A percentile compares a stretch with the other conserved stretches of the same genome.
Evolutionary conservation across 2,888 invertebrate species (phyloP).

Genomic region (Drosophila tripunctata): DNA sequence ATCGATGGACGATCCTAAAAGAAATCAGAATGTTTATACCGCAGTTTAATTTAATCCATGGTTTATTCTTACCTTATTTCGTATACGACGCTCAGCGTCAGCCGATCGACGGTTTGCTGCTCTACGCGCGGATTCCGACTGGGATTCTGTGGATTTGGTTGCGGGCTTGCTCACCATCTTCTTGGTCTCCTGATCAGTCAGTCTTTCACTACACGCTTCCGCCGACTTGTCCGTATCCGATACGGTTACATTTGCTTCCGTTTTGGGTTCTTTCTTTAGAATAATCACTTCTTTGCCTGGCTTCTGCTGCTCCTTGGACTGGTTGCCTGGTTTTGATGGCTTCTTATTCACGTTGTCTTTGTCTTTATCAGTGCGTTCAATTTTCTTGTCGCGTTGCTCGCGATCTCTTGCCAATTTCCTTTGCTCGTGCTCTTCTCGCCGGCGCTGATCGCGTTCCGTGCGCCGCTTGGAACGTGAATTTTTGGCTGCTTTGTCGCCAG

Average conservation of each 20-base stretch:
- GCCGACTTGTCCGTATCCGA: constrained; percentile 7
- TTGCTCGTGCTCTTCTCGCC: constrained; percentile 83
- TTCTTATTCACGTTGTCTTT: constrained; percentile 28
- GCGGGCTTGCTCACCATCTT: constrained; percentile 2
- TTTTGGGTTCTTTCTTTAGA: constrained; percentile 60
- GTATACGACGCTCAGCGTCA: constrained; percentile 81
- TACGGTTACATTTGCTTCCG: constrained; percentile 5
- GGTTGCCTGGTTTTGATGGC: constrained; percentile 23
- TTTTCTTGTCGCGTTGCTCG: constrained; percentile 49
- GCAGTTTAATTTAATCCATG: not conserved
- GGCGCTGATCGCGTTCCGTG: constrained; percentile 81
- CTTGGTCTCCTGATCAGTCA: constrained; percentile 4
- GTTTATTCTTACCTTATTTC: constrained; percentile 79
- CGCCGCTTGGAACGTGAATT: constrained; percentile 79
- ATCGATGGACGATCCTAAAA: constrained; percentile 93
- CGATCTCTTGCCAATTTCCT: constrained; percentile 63
- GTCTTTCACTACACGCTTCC: constrained; percentile 6
- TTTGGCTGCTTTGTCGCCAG: constrained; percentile 68
- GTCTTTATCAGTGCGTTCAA: constrained; percentile 17
- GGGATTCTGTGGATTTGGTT: not conserved
- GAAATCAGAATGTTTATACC: not conserved
- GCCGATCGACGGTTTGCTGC: constrained; percentile 46
- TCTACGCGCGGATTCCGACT: constrained; percentile 4
- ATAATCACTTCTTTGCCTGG: constrained; percentile 76
- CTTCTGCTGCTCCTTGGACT: constrained; percentile 51